phyloP scores from a whole-genome alignment of 2,888 invertebrate species.

The Idaea dimidiata region DNA sequence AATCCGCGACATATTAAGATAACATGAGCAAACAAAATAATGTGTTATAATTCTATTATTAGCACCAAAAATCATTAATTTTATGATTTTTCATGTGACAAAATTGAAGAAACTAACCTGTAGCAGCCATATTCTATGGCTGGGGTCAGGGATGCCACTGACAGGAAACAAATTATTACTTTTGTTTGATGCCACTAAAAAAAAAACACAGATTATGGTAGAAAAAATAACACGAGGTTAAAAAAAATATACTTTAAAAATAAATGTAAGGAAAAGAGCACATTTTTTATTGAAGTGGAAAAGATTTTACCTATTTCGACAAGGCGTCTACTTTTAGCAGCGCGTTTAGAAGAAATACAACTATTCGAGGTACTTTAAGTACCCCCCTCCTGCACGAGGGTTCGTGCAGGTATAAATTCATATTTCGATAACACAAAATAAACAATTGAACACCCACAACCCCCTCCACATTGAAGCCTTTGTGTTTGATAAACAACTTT shows the following conservation, averaged over 20 bases:
- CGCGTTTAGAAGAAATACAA: background rate
- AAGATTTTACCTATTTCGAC: no score
- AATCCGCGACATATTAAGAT: constrained; percentile 26
- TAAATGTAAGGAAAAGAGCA: no score
- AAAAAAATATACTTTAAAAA: background rate
- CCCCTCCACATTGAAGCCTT: background rate
- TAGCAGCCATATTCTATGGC: constrained; percentile 86
- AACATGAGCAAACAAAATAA: constrained; percentile 37
- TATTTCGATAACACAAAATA: background rate
- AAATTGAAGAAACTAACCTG: constrained; percentile 84
- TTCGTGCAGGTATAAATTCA: background rate
- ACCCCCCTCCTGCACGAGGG: background rate
- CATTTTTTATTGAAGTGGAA: no score
- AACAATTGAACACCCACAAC: background rate
- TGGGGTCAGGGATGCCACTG: constrained; percentile 74
- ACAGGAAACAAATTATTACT: constrained; percentile 30
- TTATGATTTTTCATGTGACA: constrained; percentile 72
- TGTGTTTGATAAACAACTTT: background rate
- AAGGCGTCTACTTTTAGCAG: background rate
- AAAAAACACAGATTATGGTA: background rate
- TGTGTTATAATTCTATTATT: constrained; percentile 36
- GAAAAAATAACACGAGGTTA: background rate
- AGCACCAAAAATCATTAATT: constrained; percentile 37
- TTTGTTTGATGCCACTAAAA: background rate
- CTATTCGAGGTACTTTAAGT: background rate